These are phyloP conservation scores for Lasioglossum albipes DNA, from an alignment of 1,140 invertebrate genomes.

Conservation along the genomic window DNA sequence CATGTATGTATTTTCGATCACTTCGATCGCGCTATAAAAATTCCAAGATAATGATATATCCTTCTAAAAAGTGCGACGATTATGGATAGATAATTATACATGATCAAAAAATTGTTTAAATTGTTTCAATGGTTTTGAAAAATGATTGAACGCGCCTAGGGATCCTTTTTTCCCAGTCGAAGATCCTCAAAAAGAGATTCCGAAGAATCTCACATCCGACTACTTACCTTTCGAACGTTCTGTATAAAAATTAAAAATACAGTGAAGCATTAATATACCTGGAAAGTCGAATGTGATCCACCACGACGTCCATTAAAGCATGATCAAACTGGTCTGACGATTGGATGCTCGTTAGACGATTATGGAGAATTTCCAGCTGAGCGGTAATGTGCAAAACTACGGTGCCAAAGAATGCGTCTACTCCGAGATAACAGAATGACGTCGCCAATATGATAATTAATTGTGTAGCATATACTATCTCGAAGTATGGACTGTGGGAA, in stretches of 20 bases:
- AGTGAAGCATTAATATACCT: slow-evolving; percentile 19
- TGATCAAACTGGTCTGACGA: not conserved
- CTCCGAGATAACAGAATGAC: slow-evolving; percentile 5
- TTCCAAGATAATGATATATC: not conserved
- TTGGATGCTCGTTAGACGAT: not conserved
- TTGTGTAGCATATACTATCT: slow-evolving; percentile 16
- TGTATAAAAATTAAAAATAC: not conserved
- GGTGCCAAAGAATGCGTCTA: slow-evolving; percentile 33
- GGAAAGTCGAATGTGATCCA: slow-evolving; percentile 28
- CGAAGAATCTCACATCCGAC: not conserved
- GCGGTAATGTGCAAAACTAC: slow-evolving; percentile 31
- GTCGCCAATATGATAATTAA: not conserved
- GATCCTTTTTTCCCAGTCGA: no score
- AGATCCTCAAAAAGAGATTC: not conserved
- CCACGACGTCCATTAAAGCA: not conserved
- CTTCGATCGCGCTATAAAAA: slow-evolving; percentile 17
- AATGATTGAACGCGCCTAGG: no score
- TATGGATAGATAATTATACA: no score
- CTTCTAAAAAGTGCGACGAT: not conserved
- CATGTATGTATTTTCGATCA: slow-evolving; percentile 18
- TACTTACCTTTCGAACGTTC: not conserved
- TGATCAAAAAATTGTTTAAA: no score
- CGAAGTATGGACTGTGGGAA: slow-evolving; percentile 23
- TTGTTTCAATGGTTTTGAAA: no score
- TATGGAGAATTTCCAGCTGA: slow-evolving; percentile 35